Evolutionary conservation across 64 coral and sea anemone genomes (phyloP).

Genomic region (Hydrozoanthus tunicans): DNA sequence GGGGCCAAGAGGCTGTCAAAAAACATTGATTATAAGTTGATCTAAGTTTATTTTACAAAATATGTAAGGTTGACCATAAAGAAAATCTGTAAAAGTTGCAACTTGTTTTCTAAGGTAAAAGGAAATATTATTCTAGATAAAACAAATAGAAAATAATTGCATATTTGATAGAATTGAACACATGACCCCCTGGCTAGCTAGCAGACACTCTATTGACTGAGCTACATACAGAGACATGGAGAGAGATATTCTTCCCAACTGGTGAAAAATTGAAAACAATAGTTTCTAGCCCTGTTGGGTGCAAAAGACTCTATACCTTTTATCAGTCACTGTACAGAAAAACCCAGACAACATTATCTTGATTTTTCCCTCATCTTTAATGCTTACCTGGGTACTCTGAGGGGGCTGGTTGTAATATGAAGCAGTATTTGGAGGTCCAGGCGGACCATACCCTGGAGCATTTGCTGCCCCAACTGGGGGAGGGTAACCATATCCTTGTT

Average conservation of each 20-base stretch:
- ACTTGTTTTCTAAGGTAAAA: not conserved
- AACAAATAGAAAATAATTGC: too few relatives aligned
- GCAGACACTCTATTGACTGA: too few relatives aligned
- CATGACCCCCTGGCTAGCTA: too few relatives aligned
- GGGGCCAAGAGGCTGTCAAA: conserved; percentile 33
- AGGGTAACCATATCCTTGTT: conserved; percentile 40
- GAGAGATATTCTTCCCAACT: too few relatives aligned
- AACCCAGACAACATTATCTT: not conserved
- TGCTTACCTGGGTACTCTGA: conserved; percentile 1
- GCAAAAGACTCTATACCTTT: not conserved
- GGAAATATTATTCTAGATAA: not conserved
- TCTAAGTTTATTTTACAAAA: not conserved
- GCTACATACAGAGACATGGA: too few relatives aligned
- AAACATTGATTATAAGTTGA: not conserved
- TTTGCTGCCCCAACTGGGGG: conserved; percentile 1
- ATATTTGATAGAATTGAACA: too few relatives aligned
- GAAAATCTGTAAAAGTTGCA: not conserved
- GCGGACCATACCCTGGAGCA: conserved; percentile 3
- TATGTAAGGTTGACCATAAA: not conserved
- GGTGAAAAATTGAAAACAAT: too few relatives aligned
- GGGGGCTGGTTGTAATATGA: conserved; percentile 34
- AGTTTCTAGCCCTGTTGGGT: too few relatives aligned
- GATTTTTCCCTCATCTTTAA: not conserved
- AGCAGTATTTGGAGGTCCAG: conserved; percentile 13
- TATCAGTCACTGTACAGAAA: not conserved